Evolutionary conservation across 2,888 invertebrate genomes (phyloP), one percentile per base, ranked within the genome.

Genomic region (Acleris cristana): DNA sequence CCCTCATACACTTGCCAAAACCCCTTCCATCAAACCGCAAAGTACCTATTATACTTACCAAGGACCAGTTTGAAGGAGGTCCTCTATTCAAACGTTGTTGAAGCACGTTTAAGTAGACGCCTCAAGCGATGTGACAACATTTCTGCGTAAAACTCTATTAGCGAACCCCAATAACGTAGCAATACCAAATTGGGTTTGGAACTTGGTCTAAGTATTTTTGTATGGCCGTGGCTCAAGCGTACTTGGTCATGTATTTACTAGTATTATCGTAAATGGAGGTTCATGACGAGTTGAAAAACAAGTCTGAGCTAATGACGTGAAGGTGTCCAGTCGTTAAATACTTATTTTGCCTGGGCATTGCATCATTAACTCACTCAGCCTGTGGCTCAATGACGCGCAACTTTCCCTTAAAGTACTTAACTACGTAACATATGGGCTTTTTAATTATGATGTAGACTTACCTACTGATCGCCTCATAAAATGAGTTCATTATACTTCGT

Each of bases 221-320:
- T 56, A 48, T 26, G 48, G 52, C 58, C 64, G 21, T 59, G 48
- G 14, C 18, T 30, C 19, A 54, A 59, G 48, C 60, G 48, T 60
- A 65, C 60, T 60, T 61, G 65, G 66, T 30, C 49, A 61, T 66
- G 62, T 57, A 57, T 52, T 57, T 61, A 51, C 65, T 62, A 62
- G 52, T 66, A 45, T 23, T 74, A 74, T 82, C 82, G 75, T 79
- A 84, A 82, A 84, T 82, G 81, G 83, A 80, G 80, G 77, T 54
- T 23, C 64, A 73, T 74, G 76, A 77, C 80, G 70, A 69, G 79
- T 84, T 81, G 76, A 73, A 78, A 80, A 85, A 84, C 84, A 78
- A 77, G 84, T 80, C 71, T 70, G 71, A 74, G 75, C 75, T 79
- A 80, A 83, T 77, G 75, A 76, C 72, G 74, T 78, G 73, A 74